Evolutionary conservation across 2,888 invertebrate genomes (phyloP).

Genomic region (Eueremaeus valkanovi): DNA sequence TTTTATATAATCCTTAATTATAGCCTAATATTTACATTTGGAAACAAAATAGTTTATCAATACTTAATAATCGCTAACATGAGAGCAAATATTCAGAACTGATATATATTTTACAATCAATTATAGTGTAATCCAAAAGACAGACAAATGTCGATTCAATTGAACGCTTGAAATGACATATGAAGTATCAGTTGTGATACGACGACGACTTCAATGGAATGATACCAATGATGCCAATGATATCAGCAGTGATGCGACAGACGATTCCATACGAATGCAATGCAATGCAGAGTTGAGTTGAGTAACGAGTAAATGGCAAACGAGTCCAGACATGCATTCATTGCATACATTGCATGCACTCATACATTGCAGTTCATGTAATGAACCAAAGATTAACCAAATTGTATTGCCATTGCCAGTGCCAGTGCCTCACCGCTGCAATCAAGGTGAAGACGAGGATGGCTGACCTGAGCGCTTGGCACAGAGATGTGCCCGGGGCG

Average conservation of each 20-base stretch:
- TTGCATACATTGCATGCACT: too few species aligned
- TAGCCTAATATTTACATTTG: neutral
- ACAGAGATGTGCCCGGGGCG: neutral
- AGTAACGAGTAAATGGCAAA: neutral
- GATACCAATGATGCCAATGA: slow-evolving; percentile 19
- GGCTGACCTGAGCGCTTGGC: neutral
- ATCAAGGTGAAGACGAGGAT: neutral
- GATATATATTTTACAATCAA: slow-evolving; percentile 21
- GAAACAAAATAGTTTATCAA: too few species aligned
- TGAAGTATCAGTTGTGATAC: slow-evolving; percentile 12
- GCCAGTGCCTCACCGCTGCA: neutral
- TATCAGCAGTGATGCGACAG: neutral
- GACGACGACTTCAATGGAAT: neutral
- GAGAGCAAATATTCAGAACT: neutral
- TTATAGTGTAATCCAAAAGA: neutral
- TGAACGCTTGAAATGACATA: neutral
- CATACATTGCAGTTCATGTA: neutral
- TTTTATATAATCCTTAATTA: neutral
- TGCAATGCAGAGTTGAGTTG: too few species aligned
- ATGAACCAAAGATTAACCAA: neutral
- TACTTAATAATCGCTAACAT: neutral
- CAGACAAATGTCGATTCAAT: slow-evolving; percentile 32
- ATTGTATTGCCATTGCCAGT: neutral
- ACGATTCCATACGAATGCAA: neutral
- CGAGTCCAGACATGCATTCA: neutral